Percentiles rank a stretch among this genome's conserved stretches.
Conservation (phyloP, 1,140 invertebrate genomes). For the Zaprionus lachaisei region DNA sequence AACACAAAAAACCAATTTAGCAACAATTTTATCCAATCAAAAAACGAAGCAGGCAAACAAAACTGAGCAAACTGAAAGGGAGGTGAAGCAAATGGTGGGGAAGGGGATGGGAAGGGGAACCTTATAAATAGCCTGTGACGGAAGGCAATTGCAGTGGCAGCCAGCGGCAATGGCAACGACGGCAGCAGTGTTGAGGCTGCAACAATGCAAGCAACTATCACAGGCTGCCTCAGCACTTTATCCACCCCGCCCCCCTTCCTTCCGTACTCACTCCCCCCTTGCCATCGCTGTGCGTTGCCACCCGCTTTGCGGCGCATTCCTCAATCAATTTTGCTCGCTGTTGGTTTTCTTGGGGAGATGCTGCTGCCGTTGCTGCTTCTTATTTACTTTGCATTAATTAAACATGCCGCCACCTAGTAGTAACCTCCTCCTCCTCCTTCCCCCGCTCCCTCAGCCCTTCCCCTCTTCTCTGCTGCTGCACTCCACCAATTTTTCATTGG, state of each 20-base stretch:
- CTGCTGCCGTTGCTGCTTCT: constrained; percentile 56
- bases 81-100: constrained; percentile 12
- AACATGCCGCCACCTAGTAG: constrained; percentile 75
- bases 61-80: constrained; percentile 13
- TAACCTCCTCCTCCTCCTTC: background rate
- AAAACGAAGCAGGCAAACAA: constrained; percentile 25
- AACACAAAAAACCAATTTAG: constrained; percentile 77
- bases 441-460: background rate
- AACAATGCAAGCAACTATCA: constrained; percentile 38
- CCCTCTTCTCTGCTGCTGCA: background rate
- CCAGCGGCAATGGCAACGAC: constrained; percentile 23
- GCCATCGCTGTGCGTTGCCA: constrained; percentile 34
- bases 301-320: constrained; percentile 67
- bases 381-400: constrained; percentile 83
- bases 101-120: constrained; percentile 19
- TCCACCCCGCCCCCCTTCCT: background rate
- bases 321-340: constrained; percentile 75
- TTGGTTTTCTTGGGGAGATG: constrained; percentile 33
- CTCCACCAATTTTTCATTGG: constrained; percentile 60
- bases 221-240: background rate
- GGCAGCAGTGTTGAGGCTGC: constrained; percentile 40
- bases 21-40: constrained; percentile 73
- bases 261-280: background rate
- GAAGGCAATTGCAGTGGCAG: constrained; percentile 12
- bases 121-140: constrained; percentile 73